phyloP scores from a whole-genome alignment of 2,888 invertebrate genomes.

The Harpalus rufipes region DNA sequence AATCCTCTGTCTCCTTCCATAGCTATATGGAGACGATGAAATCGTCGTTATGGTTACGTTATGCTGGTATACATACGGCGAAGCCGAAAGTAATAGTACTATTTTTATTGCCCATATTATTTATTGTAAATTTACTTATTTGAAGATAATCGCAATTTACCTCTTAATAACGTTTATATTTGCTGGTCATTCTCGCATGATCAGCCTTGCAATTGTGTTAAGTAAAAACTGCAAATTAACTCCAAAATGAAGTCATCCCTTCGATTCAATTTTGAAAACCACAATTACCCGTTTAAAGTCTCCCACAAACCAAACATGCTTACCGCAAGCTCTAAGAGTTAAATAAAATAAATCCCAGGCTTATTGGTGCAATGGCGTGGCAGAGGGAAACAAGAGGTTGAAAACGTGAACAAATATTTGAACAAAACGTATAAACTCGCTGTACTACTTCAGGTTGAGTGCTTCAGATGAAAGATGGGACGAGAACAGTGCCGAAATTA shows the following conservation, averaged over 20 bases:
- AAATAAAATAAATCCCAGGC: slow-evolving; percentile 60
- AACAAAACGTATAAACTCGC: slow-evolving; percentile 50
- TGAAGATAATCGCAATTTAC: too few relatives aligned
- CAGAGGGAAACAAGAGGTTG: not conserved
- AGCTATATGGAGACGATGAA: too few relatives aligned
- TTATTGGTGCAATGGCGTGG: slow-evolving; percentile 16
- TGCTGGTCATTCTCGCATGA: too few relatives aligned
- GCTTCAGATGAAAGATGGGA: slow-evolving; percentile 27
- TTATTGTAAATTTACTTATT: too few relatives aligned
- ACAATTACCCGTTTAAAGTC: not conserved
- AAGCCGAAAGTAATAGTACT: too few relatives aligned
- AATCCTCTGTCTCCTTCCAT: too few relatives aligned
- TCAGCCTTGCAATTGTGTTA: too few relatives aligned
- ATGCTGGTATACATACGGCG: too few relatives aligned
- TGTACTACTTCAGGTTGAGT: slow-evolving; percentile 29
- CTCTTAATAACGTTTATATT: too few relatives aligned
- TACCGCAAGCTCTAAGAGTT: slow-evolving; percentile 48
- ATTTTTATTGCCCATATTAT: too few relatives aligned
- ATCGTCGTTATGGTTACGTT: too few relatives aligned
- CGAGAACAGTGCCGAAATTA: slow-evolving; percentile 11
- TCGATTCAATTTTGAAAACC: slow-evolving; percentile 1
- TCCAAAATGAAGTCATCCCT: not conserved
- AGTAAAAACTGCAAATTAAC: not conserved
- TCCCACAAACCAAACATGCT: slow-evolving; percentile 22
- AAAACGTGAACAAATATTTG: slow-evolving; percentile 59